Conservation (phyloP, 2,888 invertebrate genomes). For the Entomobrya proxima region DNA sequence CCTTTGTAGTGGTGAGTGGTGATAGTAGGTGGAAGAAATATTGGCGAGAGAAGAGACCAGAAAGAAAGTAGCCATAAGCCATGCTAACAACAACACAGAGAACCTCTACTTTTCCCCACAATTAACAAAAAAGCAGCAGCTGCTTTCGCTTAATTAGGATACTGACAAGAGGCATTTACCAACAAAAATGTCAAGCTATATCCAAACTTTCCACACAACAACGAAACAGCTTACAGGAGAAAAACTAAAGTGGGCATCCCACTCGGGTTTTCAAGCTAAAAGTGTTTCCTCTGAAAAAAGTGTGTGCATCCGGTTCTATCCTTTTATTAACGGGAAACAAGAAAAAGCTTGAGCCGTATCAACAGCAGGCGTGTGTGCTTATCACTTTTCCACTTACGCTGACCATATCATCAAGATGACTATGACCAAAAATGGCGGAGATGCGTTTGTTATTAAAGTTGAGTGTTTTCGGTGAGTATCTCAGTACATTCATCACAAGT, state of each 20-base stretch:
- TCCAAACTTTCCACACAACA: conserved; percentile 27
- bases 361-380: neutral
- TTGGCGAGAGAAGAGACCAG: no score
- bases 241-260: neutral
- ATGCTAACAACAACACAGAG: neutral
- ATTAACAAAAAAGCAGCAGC: conserved; percentile 37
- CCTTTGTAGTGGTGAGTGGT: neutral
- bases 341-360: conserved; percentile 2
- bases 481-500: no score
- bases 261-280: conserved; percentile 15
- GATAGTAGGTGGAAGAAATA: neutral
- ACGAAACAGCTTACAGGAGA: neutral
- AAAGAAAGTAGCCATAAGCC: neutral
- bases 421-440: neutral
- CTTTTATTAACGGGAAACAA: neutral
- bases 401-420: neutral
- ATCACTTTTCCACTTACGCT: conserved; percentile 13
- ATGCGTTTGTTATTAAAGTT: no score
- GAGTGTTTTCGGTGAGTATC: no score
- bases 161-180: conserved; percentile 45
- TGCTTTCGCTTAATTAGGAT: conserved; percentile 40
- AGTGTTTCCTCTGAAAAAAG: neutral
- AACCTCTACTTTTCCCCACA: neutral
- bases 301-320: neutral
- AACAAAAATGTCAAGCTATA: conserved; percentile 38